Base-by-base conservation (phyloP, 1,140 invertebrate genomes). In the Megalonaias nervosa region DNA sequence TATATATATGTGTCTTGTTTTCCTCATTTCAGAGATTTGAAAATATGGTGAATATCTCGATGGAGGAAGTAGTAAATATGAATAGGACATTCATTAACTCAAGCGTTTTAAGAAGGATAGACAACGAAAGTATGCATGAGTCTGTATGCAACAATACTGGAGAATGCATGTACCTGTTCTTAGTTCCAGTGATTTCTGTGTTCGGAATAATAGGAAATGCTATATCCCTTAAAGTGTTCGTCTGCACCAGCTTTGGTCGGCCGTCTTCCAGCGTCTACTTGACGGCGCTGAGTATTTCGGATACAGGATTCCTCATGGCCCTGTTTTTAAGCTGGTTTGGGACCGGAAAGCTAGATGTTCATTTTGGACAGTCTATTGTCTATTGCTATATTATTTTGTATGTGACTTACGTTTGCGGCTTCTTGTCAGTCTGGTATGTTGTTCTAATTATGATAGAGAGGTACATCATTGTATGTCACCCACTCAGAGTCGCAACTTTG, bases 261-360 rank as follows among this genome's bases (percentile, higher is more conserved):
- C 84, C 92, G 1, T 93, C 93, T 70, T 93, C 92, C 1, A 93
- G 92, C 74, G 92, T 93, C 62, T 94, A 93, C 73, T 79, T 94
- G 57, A 93, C 93, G 0, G 93, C 93, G 0, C 80, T 93, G 21
- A 91, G 93, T 2, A 88, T 88, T 0, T 91, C 93, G 0, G 93
- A 93, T 76, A 91, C 93, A 19, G 90, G 91, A 9, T 93, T 92
- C 70, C 84, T 93, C 4, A 79, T 92, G 2, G 87, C 91, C 0
- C 59, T 79, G 0, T 76, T 85, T 15, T 19, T 82, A 17, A 77
- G 93, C 16, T 84, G 92, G 26, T 72, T 93, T 0, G 92, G 92
- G 0, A 93, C 92, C 91, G 77, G 92, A 12, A 91, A 92, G 17
- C 88, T 86, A 1, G 61, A 91, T 1, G 91, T 91, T 4, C 65